These are phyloP conservation scores for Montipora efflorescens DNA, from an alignment of 64 coral and sea anemone genomes.

Conservation along the genomic window DNA sequence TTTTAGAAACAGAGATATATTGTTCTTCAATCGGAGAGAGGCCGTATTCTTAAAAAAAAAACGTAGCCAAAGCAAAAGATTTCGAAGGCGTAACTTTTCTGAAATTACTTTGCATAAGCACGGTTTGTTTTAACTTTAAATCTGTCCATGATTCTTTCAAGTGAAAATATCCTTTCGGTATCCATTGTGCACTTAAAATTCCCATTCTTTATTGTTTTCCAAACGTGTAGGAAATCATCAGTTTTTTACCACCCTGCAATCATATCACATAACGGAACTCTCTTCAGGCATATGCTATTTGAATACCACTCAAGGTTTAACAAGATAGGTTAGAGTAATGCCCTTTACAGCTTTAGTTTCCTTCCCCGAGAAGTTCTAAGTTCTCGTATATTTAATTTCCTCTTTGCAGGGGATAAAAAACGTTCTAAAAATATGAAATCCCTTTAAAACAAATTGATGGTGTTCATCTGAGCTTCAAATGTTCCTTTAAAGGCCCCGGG, in stretches of 20 bases:
- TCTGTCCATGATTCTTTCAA: background rate
- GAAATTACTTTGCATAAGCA: no score
- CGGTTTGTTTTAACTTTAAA: background rate
- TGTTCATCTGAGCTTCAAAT: no score
- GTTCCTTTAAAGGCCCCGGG: no score
- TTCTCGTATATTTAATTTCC: no score
- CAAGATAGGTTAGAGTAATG: background rate
- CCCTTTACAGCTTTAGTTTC: no score
- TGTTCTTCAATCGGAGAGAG: background rate
- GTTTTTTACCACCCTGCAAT: background rate
- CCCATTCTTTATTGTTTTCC: background rate
- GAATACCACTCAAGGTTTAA: background rate
- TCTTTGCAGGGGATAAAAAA: no score
- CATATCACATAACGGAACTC: background rate
- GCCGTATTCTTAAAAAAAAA: background rate
- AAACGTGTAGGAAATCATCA: background rate
- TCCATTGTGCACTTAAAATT: background rate
- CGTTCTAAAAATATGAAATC: no score
- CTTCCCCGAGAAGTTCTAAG: no score
- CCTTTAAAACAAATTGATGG: no score
- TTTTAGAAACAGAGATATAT: conserved; percentile 6
- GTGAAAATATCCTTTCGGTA: background rate
- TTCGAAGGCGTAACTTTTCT: no score
- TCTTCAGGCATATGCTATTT: background rate
- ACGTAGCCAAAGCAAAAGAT: no score